Evolutionary conservation across 2,113 vertebrate species (phyloP), one percentile per base, ranked within the genome.

Genomic region (Eublepharis macularius): DNA sequence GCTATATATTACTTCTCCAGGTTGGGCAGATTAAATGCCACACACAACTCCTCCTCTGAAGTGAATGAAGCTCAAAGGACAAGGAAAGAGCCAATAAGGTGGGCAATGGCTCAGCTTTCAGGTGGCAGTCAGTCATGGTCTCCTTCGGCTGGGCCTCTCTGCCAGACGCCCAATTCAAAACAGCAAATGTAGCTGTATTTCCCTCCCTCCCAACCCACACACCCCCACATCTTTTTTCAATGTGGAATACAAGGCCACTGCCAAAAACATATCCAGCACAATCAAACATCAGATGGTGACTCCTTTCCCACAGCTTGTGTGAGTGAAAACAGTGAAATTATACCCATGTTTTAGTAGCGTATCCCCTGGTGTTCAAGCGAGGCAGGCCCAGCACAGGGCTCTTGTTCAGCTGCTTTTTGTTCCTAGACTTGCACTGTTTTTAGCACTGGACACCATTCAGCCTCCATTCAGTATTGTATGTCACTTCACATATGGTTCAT

Each of bases 401-500:
- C 95, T 96, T 96, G 95, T 97, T 96, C 92, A 87, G 90, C 92
- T 80, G 94, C 93, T 97, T 97, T 97, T 96, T 97, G 96, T 97
- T 96, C 95, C 88, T 65, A 92, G 92, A 86, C 93, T 92, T 93
- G 93, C 96, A 90, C 96, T 95, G 96, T 96, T 96, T 96, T 95
- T 95, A 95, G 97, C 94, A 92, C 94, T 91, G 96, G 96, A 94
- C 95, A 94, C 97, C 96, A 97, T 97, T 97, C 97, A 97, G 96
- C 83, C 86, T 85, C 95, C 94, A 95, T 96, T 98, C 97, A 97
- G 97, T 92, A 97, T 95, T 96, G 97, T 97, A 97, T 98, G 98
- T 99, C 97, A 90, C 96, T 98, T 97, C 97, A 95, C 97, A 97
- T 97, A 98, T 98, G 98, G 98, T 98, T 98, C 97, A 98, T 97